Base-by-base conservation (phyloP, 2,888 invertebrate species). In the Sphaeridia pumilis region DNA sequence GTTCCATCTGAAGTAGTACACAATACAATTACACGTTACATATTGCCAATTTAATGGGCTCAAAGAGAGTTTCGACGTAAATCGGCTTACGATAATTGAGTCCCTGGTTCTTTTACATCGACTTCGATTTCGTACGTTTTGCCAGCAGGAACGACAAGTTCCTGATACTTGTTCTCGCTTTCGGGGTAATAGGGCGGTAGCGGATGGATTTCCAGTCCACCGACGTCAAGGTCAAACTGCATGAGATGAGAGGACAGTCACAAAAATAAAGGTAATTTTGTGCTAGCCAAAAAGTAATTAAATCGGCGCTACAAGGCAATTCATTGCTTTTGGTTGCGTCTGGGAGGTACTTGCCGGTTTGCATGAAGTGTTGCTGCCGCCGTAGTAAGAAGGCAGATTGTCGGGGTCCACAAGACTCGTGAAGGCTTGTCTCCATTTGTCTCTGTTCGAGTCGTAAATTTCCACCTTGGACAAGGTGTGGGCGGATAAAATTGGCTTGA, bases 381-480 rank as follows among this genome's bases (percentile, higher is more conserved):
- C 51, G 24, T 46, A 46, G 5, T 38, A n/a, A 1, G 51, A 45
- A 2, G 46, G 45, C 2, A 51, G 36, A n/a, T 51, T 27, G 46
- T 51, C 51, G 14, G 45, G 46, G n/a, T 45, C 17, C 1, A 45
- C 20, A n/a, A 28, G 24, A 27, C 36, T 3, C 38, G 20, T 4
- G 17, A 51, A n/a, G 5, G 45, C 46, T 25, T 14, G 7, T 22
- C 26, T 20, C 51, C 51, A 51, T n/a, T 34, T 10, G 7, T 51
- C 51, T 3, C 27, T 45, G 36, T 51, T 51, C 1, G 51, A 51
- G 24, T 51, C 51, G 22, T 20, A 51, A 21, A 51, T 51, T 14
- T 26, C 3, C n/a, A 51, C 26, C 24, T 51, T 51, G 3, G 46
- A 45, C 38, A 51, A 20, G 5, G 51, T 51, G 2, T 38, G 26